Evolutionary conservation across 2,797 vertebrate species (phyloP).

Genomic region (Acridotheres tristis): DNA sequence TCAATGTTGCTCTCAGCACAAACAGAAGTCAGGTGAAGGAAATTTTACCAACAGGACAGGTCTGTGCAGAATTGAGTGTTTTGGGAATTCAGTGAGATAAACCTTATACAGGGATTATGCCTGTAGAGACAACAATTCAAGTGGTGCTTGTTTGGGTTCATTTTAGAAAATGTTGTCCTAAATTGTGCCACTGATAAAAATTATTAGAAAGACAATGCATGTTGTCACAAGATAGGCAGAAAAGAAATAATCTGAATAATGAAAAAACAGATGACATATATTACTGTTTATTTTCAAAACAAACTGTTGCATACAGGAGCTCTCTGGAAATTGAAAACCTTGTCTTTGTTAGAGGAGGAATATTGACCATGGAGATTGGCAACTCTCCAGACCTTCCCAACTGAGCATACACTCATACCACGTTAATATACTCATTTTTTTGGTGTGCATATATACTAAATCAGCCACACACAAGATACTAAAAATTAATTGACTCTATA

Average conservation of each 20-base stretch:
- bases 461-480: neutral
- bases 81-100: neutral
- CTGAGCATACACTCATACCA: neutral
- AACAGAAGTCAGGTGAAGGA: neutral
- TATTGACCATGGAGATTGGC: neutral
- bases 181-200: neutral
- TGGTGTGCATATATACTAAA: neutral
- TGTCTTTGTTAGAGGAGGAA: neutral
- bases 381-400: neutral
- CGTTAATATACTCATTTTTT: neutral
- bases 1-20: neutral
- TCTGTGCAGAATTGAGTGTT: neutral
- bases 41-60: neutral
- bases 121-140: neutral
- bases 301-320: neutral
- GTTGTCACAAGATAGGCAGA: neutral
- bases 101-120: neutral
- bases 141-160: neutral
- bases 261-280: neutral
- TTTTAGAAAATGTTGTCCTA: neutral
- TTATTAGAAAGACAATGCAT: neutral
- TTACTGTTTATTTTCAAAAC: neutral
- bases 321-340: neutral
- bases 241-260: neutral
- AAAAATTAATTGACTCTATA: neutral